Conservation (phyloP, 2,113 vertebrate species). For the Xenopus laevis region DNA sequence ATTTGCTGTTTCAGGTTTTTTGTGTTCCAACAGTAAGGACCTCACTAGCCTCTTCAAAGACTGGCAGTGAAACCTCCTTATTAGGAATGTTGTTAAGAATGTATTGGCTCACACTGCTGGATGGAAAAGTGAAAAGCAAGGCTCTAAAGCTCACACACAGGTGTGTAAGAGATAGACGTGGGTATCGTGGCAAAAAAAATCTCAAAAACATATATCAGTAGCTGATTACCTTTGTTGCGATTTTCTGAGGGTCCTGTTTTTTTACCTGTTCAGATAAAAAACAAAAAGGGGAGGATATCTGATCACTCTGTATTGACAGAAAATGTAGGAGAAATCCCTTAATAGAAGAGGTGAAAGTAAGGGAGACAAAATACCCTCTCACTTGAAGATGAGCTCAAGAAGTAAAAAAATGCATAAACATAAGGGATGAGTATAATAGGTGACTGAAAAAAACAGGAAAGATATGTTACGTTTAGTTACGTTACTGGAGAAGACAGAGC, state of each 20-base stretch:
- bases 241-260: constrained; percentile 98
- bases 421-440: too few relatives aligned
- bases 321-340: constrained; percentile 54
- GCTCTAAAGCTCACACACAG: neutral
- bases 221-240: constrained; percentile 99
- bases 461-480: too few relatives aligned
- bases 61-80: neutral
- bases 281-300: constrained; percentile 74
- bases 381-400: neutral
- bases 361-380: neutral
- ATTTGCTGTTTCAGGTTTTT: too few relatives aligned
- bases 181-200: constrained; percentile 1
- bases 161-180: neutral
- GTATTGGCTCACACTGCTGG: neutral
- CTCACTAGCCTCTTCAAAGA: neutral
- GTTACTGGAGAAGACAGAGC: too few relatives aligned
- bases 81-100: constrained; percentile 1
- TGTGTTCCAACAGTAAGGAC: neutral
- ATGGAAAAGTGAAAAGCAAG: neutral
- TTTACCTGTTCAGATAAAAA: constrained; percentile 99
- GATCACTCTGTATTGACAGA: constrained; percentile 69
- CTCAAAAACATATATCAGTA: constrained; percentile 47
- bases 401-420: too few relatives aligned
- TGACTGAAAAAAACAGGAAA: too few relatives aligned
- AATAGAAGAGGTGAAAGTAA: constrained; percentile 10